Conservation (phyloP, 1,140 invertebrate species). For the Drosophila willistoni region DNA sequence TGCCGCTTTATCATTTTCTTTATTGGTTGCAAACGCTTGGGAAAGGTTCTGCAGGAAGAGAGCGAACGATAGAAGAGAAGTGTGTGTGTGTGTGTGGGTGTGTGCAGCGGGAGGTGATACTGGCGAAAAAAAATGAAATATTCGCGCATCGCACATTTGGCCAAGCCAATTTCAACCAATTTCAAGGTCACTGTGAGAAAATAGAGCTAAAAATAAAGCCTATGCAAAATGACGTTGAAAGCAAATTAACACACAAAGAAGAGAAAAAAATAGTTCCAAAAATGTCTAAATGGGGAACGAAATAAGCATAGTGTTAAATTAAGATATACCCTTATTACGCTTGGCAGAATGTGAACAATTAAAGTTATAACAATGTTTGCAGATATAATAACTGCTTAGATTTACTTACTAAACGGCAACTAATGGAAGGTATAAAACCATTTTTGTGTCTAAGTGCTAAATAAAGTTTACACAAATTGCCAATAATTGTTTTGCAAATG, state of each 20-base stretch:
- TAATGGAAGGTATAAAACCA: too few relatives aligned
- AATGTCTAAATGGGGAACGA: not conserved
- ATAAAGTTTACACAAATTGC: not conserved
- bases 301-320: conserved; percentile 8
- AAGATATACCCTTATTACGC: not conserved
- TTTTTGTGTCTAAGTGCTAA: not conserved
- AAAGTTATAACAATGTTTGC: too few relatives aligned
- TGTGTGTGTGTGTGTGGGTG: too few relatives aligned
- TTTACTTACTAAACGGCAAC: too few relatives aligned
- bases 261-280: too few relatives aligned
- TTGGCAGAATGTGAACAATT: too few relatives aligned
- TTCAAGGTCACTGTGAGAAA: conserved; percentile 37
- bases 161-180: conserved; percentile 12
- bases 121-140: conserved; percentile 40
- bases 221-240: conserved; percentile 56
- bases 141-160: not conserved
- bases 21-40: not conserved
- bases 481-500: not conserved
- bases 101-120: conserved; percentile 14
- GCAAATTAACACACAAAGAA: conserved; percentile 22
- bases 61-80: not conserved
- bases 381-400: too few relatives aligned
- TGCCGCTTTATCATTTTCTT: conserved; percentile 4
- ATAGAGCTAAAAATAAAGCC: conserved; percentile 49
- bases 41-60: not conserved